Evolutionary conservation across 2,797 vertebrate genomes (phyloP), one percentile per base, ranked within the genome.

Genomic region (Melanotaenia pygmaea): DNA sequence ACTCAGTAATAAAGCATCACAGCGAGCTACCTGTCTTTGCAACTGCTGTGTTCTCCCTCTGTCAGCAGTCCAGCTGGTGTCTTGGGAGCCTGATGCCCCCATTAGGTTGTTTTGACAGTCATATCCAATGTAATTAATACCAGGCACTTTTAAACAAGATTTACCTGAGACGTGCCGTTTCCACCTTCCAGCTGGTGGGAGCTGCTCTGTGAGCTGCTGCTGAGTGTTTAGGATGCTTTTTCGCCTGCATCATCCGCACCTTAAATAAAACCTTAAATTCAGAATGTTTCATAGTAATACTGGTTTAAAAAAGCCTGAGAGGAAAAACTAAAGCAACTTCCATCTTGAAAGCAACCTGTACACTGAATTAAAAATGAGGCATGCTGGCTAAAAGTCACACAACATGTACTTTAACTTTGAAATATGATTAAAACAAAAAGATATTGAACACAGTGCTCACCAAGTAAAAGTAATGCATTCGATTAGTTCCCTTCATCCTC

Each of bases 61-160:
- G 88, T 87, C 78, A 90, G 84, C 85, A 80, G 84, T 85, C 87
- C 87, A 89, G 83, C 83, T 80, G 86, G 79, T 79, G 86, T 74
- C 56, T 20, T 70, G 79, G 79, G 75, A 84, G 83, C 82, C 77
- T 32, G 30, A 35, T 64, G 81, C 76, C 67, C 78, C 86, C 79
- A 83, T 89, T 81, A 88, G 82, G 75, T 70, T 91, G 89, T 85
- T 90, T 86, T 92, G 87, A 90, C 91, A 90, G 74, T 62, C 79
- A 86, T 75, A 78, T 83, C 81, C 84, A 67, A 71, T 59, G 79
- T 89, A 90, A 93, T 91, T 92, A 92, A 93, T 92, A 76, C 85
- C 74, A 76, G 69, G 68, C 74, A 71, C 86, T 85, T 86, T 85
- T 76, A 90, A 89, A 87, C 73, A 76, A 82, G 89, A 91, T 92